Base-by-base conservation (phyloP, 1,140 invertebrate species). In the Brachystomella parvula region DNA sequence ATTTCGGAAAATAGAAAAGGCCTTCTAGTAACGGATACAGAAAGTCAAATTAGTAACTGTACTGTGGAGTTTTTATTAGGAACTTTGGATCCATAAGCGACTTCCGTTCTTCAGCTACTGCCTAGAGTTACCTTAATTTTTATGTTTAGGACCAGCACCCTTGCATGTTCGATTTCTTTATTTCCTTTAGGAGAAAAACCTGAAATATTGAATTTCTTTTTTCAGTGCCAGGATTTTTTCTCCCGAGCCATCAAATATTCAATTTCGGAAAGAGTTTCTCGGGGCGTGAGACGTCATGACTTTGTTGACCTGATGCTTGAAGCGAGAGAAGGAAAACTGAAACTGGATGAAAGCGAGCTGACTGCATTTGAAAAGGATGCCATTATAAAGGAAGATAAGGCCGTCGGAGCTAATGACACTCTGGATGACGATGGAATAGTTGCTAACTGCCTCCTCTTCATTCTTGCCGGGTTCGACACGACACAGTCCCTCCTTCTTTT, bases 401-500 rank as follows among this genome's bases (percentile, higher is more conserved):
- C 26, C 1, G 3, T 33, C 1, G 57, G 28, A 47, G 32, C 35
- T 9, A 30, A 26, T 32, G 32, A 64, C 2, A 47, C 15, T 15
- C 44, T 47, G 44, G 58, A 60, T 49, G 71, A 72, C 30, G 56
- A 58, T 1, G 17, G 21, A 9, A 65, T 72, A 15, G 17, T 68
- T 15, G 57, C 63, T 56, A 67, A 76, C 53, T 53, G 66, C 2
- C 39, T 76, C 15, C 58, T 77, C 0, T 77, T 77, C 59, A 53
- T 77, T 21, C 3, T 80, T 26, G 79, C 78, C 31, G 79, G 80
- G 39, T 82, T 76, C 61, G 81, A 82, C 35, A 82, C 82, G 0
- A 79, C 58, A 21, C 73, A 77, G 3, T 75, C 76, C 28, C 66
- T 78, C 0, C 69, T 83, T 2, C 63, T 74, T 2, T 76, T 75